These are phyloP conservation scores for Teinopalpus imperialis DNA, from an alignment of 2,888 invertebrate species.

Conservation along the genomic window DNA sequence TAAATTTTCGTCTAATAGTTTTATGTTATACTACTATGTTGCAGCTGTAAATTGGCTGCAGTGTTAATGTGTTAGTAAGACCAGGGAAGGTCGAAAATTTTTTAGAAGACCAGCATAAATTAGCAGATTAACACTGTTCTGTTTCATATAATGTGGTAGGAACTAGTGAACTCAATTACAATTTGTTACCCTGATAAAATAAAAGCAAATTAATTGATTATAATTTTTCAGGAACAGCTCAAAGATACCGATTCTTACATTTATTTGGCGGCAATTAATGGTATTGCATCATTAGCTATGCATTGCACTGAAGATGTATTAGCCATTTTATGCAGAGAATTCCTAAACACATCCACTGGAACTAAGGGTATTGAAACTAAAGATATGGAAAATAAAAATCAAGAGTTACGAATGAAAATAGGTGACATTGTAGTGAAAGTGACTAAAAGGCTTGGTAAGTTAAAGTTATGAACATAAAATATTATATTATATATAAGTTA, in stretches of 20 bases:
- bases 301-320: conserved; percentile 86
- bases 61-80: too few relatives aligned
- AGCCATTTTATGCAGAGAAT: conserved; percentile 86
- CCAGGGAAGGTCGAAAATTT: too few relatives aligned
- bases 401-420: conserved; percentile 87
- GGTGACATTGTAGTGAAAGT: conserved; percentile 91
- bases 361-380: conserved; percentile 42
- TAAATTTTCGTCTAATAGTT: too few relatives aligned
- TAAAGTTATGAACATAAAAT: not conserved
- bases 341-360: conserved; percentile 59
- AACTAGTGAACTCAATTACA: too few relatives aligned
- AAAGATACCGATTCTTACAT: conserved; percentile 91
- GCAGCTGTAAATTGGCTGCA: too few relatives aligned
- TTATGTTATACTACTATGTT: too few relatives aligned
- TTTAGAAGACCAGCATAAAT: too few relatives aligned
- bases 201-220: conserved; percentile 4
- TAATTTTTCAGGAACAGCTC: conserved; percentile 84
- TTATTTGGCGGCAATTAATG: conserved; percentile 90
- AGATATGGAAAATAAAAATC: conserved; percentile 60
- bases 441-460: conserved; percentile 85
- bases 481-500: not conserved
- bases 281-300: conserved; percentile 85
- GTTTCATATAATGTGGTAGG: too few relatives aligned
- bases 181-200: conserved; percentile 3
- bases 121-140: too few relatives aligned